Percentiles rank a stretch among this genome's conserved stretches.
These are phyloP conservation scores for Brachyalestes nurse DNA, from an alignment of 2,797 vertebrate genomes.

Conservation along the genomic window DNA sequence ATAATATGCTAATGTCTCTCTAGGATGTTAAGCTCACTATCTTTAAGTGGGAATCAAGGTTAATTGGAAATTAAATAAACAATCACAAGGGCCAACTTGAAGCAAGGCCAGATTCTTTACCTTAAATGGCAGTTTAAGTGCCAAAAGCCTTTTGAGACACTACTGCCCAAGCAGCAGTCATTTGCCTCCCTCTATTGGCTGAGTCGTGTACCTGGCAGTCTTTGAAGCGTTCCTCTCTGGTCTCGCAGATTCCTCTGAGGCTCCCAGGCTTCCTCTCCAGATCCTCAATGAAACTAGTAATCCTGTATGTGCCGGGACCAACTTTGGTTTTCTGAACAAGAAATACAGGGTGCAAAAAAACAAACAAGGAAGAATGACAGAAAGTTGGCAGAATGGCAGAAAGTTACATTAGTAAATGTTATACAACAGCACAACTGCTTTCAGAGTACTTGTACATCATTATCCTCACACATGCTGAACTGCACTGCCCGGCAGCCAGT, in stretches of 20 bases:
- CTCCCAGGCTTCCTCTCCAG: conserved; percentile 66
- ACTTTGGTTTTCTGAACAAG: conserved; percentile 64
- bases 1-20: too few species aligned
- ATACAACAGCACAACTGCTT: too few species aligned
- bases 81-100: background rate
- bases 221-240: conserved; percentile 69
- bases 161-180: background rate
- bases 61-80: background rate
- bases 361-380: background rate
- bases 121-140: background rate
- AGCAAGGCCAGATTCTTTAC: background rate
- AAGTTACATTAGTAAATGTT: too few species aligned
- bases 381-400: fast-evolving
- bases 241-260: conserved; percentile 69
- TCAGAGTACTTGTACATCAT: too few species aligned
- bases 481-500: too few species aligned
- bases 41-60: background rate
- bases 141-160: background rate
- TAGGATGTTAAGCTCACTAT: too few species aligned
- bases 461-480: too few species aligned
- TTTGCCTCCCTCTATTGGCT: conserved; percentile 50
- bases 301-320: conserved; percentile 73
- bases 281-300: conserved; percentile 71
- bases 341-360: background rate
- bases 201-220: conserved; percentile 36